Base-by-base conservation (phyloP, 1,140 invertebrate genomes). In the Thaumatotibia leucotreta region DNA sequence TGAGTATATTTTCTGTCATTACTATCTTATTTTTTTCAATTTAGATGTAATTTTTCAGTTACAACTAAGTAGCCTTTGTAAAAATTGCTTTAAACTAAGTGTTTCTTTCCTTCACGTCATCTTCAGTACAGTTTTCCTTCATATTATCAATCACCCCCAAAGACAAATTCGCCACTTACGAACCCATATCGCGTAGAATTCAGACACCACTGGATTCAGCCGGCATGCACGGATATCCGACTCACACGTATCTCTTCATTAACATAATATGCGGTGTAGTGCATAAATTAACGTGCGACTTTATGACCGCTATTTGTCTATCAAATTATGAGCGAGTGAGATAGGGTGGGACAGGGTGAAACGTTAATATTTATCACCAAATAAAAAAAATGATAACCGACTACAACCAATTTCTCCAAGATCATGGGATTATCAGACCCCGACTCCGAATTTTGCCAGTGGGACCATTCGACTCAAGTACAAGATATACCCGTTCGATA, bases 241-340 rank as follows among this genome's bases (percentile, higher is more conserved):
- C 65, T 69, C 66, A 69, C 71, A 58, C 52, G 52, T 58, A n/a
- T 27, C 52, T 23, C 50, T 58, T 73, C 66, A 73, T 73, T 73
- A 74, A 62, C 68, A 69, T 66, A 50, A 61, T 14, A 58, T 69
- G 61, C 33, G 33, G 32, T 65, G 39, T 17, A 45, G 66, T 67
- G 68, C 29, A 74, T 77, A 72, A 65, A 70, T 72, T 72, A 76
- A 72, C 70, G 22, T 29, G 33, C 45, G 27, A 52, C 65, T 65
- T 67, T 66, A 68, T 65, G 66, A 67, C 32, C 54, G 65, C 63
- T 63, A 73, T 73, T 73, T 75, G 70, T 75, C 73, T 72, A 65
- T 54, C 23, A 35, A 22, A 62, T 33, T 27, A 58, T 27, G 27
- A 54, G 50, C 27, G 49, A 23, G 50, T 6, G 11, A 54, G 50